phyloP scores from a whole-genome alignment of 1,140 invertebrate species.

The Whitmania pigra region DNA sequence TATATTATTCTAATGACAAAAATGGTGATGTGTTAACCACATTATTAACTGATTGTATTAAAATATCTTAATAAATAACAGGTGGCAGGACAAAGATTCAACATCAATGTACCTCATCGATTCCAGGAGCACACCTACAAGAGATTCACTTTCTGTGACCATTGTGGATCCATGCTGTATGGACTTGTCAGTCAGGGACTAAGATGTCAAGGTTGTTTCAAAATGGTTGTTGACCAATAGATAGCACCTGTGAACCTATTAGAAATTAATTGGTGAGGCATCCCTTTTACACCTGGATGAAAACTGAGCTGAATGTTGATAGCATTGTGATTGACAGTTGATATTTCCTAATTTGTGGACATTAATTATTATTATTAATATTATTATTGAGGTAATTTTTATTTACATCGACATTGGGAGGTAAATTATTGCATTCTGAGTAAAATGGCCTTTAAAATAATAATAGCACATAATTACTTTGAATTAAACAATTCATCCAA shows the following conservation, averaged over 20 bases:
- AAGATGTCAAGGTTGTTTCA: constrained; percentile 78
- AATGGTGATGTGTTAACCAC: not conserved
- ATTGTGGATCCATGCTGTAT: constrained; percentile 91
- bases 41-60: not conserved
- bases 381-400: no score
- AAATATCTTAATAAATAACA: constrained; percentile 13
- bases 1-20: not conserved
- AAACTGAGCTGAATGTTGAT: no score
- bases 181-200: constrained; percentile 90
- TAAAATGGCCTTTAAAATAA: no score
- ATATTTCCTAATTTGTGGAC: no score
- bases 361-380: no score
- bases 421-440: no score
- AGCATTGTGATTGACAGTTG: no score
- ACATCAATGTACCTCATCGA: constrained; percentile 92
- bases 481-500: not conserved
- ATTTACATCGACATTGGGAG: no score
- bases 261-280: not conserved
- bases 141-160: constrained; percentile 96
- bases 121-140: constrained; percentile 78
- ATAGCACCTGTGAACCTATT: not conserved
- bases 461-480: no score
- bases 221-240: not conserved
- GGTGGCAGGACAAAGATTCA: constrained; percentile 59
- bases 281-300: not conserved